Evolutionary conservation across 2,797 vertebrate species (phyloP).

Genomic region (Lepidocolaptes lacrymiger): DNA sequence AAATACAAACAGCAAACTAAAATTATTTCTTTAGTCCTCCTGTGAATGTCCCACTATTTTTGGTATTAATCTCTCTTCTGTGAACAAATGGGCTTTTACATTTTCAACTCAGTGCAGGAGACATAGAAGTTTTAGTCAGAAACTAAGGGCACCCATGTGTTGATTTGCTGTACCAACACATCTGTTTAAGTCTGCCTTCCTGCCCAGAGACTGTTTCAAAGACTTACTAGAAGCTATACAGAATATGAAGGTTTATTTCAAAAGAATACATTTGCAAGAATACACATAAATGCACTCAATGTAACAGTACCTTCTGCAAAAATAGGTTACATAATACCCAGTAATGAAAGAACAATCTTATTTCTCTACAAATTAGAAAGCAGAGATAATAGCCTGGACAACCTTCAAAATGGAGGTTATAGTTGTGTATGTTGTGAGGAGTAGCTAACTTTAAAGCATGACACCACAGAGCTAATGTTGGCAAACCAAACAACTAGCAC

Average conservation of each 20-base stretch:
- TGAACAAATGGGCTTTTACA: not conserved
- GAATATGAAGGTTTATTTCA: slow-evolving; percentile 85
- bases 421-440: slow-evolving; percentile 61
- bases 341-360: slow-evolving; percentile 78
- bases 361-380: slow-evolving; percentile 79
- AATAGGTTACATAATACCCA: slow-evolving; percentile 84
- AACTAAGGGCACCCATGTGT: not conserved
- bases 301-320: slow-evolving; percentile 84
- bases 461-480: slow-evolving; percentile 70
- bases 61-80: not conserved
- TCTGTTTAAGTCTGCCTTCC: not conserved
- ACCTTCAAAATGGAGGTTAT: slow-evolving; percentile 74
- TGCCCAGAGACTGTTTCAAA: slow-evolving; percentile 52
- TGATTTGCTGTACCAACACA: not conserved
- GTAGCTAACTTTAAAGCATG: slow-evolving; percentile 68
- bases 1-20: not conserved
- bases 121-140: not conserved
- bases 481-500: slow-evolving; percentile 72
- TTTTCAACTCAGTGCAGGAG: not conserved
- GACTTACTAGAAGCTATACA: slow-evolving; percentile 76
- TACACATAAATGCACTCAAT: slow-evolving; percentile 82
- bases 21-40: not conserved
- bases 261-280: slow-evolving; percentile 81
- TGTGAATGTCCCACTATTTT: accelerated
- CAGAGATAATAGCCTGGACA: slow-evolving; percentile 69